These are phyloP conservation scores for Agrilus biguttatus DNA, from an alignment of 2,888 invertebrate species.

Conservation along the genomic window DNA sequence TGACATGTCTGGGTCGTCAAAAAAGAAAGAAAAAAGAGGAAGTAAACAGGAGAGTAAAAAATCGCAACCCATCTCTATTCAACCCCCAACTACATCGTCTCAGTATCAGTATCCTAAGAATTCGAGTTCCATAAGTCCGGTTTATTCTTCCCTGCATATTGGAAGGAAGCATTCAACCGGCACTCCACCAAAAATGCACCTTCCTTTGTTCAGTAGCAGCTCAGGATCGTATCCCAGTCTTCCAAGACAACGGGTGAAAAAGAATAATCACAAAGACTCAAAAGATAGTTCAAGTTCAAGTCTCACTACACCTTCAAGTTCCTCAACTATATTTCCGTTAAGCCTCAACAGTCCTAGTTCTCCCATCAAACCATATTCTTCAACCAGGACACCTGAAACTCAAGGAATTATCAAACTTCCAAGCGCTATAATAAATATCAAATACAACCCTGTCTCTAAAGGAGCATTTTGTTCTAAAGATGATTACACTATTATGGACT, in stretches of 20 bases:
- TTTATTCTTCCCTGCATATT: slow-evolving; percentile 10
- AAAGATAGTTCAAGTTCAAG: slow-evolving; percentile 29
- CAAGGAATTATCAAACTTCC: slow-evolving; percentile 19
- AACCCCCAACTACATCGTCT: slow-evolving; percentile 22
- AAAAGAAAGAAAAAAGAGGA: slow-evolving; percentile 17
- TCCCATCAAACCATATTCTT: slow-evolving; percentile 35
- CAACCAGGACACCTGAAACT: slow-evolving; percentile 9
- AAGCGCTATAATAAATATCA: slow-evolving; percentile 18
- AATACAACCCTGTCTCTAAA: slow-evolving; percentile 12
- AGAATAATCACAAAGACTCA: slow-evolving; percentile 29
- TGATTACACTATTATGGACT: slow-evolving; percentile 27
- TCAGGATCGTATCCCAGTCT: slow-evolving; percentile 32
- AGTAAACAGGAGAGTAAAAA: slow-evolving; percentile 34
- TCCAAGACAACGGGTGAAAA: slow-evolving; percentile 24
- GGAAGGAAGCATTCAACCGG: slow-evolving; percentile 28
- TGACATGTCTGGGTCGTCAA: slow-evolving; percentile 33
- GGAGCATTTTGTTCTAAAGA: slow-evolving; percentile 5
- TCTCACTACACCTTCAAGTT: slow-evolving; percentile 41
- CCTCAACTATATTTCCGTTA: slow-evolving; percentile 52
- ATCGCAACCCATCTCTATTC: slow-evolving; percentile 51
- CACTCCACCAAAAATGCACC: slow-evolving; percentile 32
- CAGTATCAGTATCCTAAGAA: slow-evolving; percentile 10
- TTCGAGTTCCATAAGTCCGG: slow-evolving; percentile 14
- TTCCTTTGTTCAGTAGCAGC: slow-evolving; percentile 33
- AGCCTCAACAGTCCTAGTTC: slow-evolving; percentile 53